Percentiles rank a stretch among this genome's conserved stretches.
These are phyloP conservation scores for Leucopsar rothschildi DNA, from an alignment of 2,113 vertebrate genomes.

Conservation along the genomic window DNA sequence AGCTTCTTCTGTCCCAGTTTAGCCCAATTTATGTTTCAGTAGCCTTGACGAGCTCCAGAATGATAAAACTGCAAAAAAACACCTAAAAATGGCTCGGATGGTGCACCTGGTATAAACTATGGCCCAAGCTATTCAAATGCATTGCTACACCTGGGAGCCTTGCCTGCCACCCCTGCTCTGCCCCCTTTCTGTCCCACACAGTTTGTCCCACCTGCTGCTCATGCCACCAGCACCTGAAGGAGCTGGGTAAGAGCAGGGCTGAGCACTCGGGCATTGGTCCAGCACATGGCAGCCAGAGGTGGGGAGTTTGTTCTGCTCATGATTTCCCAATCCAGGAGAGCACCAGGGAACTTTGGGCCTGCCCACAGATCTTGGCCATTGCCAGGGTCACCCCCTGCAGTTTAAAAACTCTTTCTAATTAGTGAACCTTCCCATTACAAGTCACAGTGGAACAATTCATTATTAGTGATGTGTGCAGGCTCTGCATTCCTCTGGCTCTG, in stretches of 20 bases:
- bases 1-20: too few relatives aligned
- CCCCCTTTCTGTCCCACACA: neutral
- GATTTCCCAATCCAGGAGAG: conserved; percentile 10
- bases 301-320: neutral
- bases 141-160: too few relatives aligned
- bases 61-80: too few relatives aligned
- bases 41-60: too few relatives aligned
- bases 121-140: too few relatives aligned
- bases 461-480: neutral
- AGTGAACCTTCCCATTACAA: neutral
- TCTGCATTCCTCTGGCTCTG: neutral
- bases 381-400: neutral
- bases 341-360: neutral
- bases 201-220: neutral
- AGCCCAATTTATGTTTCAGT: too few relatives aligned
- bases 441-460: neutral
- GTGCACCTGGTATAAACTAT: too few relatives aligned
- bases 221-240: neutral
- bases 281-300: neutral
- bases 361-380: neutral
- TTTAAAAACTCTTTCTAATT: neutral
- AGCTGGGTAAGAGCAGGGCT: neutral
- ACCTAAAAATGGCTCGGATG: too few relatives aligned
- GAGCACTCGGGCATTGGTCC: neutral
- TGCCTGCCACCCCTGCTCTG: neutral